Percentiles rank a stretch among this genome's conserved stretches.
Conservation (phyloP, 2,797 vertebrate species). For the Sebastes minor region DNA sequence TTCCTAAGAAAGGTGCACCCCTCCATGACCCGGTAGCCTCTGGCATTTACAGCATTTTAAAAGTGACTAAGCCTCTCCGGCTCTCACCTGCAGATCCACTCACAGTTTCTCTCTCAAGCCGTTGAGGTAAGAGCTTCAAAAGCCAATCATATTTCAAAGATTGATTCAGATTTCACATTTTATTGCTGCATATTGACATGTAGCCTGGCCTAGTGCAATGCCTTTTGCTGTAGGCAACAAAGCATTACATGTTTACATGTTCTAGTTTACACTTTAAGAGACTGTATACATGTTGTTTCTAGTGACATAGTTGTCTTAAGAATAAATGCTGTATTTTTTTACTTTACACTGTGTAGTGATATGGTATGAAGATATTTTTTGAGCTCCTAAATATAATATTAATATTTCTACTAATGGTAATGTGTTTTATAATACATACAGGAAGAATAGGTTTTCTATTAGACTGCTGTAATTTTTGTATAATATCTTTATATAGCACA, state of each 20-base stretch:
- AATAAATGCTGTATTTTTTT: background rate
- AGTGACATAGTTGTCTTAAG: background rate
- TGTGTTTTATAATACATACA: background rate
- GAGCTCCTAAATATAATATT: background rate
- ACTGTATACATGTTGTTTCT: no score
- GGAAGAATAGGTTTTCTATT: background rate
- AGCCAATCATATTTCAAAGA: background rate
- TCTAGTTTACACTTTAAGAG: background rate
- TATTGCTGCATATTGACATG: background rate
- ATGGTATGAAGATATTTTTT: background rate
- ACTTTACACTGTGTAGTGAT: background rate
- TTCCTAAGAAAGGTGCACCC: background rate
- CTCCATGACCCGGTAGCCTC: background rate
- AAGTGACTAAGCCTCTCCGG: accelerated
- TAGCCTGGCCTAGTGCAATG: no score
- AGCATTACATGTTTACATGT: background rate
- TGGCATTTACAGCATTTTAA: background rate
- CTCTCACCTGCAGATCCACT: background rate
- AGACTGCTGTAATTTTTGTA: background rate
- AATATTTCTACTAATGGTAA: background rate
- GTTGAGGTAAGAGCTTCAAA: conserved; percentile 28
- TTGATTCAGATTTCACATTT: background rate
- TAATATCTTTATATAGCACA: no score
- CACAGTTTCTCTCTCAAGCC: background rate
- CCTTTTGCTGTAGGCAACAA: background rate